A percentile compares a stretch with the other conserved stretches of the same genome.
Conservation (phyloP, 2,888 invertebrate species). For the Tetropium fuscum region DNA sequence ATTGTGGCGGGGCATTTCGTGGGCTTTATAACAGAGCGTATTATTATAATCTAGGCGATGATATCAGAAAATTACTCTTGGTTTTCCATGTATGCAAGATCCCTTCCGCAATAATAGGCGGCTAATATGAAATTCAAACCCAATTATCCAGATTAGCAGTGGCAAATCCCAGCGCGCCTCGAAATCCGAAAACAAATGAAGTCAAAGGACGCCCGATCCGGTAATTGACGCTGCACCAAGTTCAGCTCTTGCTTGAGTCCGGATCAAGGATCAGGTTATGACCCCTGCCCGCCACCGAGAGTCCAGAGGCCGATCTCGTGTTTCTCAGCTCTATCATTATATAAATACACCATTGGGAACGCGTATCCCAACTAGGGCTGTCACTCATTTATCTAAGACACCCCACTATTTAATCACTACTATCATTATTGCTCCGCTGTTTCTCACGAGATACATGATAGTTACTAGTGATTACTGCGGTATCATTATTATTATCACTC, state of each 20-base stretch:
- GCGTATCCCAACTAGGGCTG: slow-evolving; percentile 58
- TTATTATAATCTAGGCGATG: no score
- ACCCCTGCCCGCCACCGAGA: slow-evolving; percentile 53
- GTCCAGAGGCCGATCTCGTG: slow-evolving; percentile 26
- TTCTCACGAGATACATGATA: slow-evolving; percentile 53
- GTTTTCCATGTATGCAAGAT: no score
- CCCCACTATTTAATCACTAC: slow-evolving; percentile 65
- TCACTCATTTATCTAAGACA: slow-evolving; percentile 66
- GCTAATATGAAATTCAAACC: slow-evolving; percentile 36
- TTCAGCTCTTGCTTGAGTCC: slow-evolving; percentile 27
- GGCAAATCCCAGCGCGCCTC: slow-evolving; percentile 18
- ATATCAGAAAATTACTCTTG: no score
- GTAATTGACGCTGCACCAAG: slow-evolving; percentile 39
- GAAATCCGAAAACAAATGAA: slow-evolving; percentile 40
- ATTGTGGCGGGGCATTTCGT: no score
- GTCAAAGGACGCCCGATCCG: slow-evolving; percentile 22
- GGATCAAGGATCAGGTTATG: slow-evolving; percentile 62
- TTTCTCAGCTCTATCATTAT: slow-evolving; percentile 61
- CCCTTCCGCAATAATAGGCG: no score
- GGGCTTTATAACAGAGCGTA: no score
- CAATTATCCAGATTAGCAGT: slow-evolving; percentile 37
- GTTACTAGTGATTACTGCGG: slow-evolving; percentile 48
- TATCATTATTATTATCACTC: slow-evolving; percentile 52
- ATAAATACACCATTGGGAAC: slow-evolving; percentile 66
- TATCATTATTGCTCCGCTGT: slow-evolving; percentile 59